Evolutionary conservation across 2,797 vertebrate species (phyloP).

Genomic region (Diglossa cyanea): DNA sequence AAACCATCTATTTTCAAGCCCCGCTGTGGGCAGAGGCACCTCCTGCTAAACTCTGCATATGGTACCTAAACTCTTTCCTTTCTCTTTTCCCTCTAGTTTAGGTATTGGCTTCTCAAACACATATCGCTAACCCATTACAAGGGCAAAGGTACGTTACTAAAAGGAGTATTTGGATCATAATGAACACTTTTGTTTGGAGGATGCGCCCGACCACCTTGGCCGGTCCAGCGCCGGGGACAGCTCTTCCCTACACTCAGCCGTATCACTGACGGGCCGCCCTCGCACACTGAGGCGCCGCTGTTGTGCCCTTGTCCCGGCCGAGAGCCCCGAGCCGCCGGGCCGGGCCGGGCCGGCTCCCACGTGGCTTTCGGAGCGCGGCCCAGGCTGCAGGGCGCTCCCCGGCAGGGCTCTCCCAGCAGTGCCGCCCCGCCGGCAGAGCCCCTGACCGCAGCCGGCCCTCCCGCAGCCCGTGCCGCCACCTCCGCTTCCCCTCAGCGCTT

Average conservation of each 20-base stretch:
- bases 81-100: neutral
- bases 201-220: accelerated
- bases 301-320: neutral
- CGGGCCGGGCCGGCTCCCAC: neutral
- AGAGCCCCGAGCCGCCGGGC: too few relatives aligned
- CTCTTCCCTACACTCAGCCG: neutral
- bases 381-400: neutral
- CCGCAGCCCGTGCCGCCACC: neutral
- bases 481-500: neutral
- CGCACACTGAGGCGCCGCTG: neutral
- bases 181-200: accelerated
- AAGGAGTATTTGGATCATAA: accelerated
- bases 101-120: neutral
- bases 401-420: neutral
- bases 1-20: neutral
- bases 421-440: neutral
- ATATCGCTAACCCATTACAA: accelerated
- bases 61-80: neutral
- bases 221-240: neutral
- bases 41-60: accelerated
- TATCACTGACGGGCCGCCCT: neutral
- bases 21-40: accelerated
- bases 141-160: accelerated
- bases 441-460: neutral
- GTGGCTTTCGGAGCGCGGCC: neutral